These are phyloP conservation scores for Ageneiosus marmoratus DNA, from an alignment of 2,113 vertebrate genomes.

Conservation along the genomic window DNA sequence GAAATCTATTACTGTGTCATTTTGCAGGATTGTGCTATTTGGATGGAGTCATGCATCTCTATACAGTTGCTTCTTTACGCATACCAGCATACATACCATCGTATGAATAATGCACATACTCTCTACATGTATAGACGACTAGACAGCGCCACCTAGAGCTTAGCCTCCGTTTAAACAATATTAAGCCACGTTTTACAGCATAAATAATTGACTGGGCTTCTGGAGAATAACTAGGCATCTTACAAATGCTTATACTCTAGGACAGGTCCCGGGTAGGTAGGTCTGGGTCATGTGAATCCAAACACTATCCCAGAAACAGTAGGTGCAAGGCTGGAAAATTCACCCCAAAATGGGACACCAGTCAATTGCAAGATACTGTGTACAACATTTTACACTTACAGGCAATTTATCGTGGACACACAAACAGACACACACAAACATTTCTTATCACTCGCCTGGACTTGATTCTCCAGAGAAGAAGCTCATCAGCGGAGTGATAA, in stretches of 20 bases:
- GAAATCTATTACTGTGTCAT: too few relatives aligned
- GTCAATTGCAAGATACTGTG: neutral
- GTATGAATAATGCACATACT: slow-evolving; percentile 5
- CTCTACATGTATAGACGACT: neutral
- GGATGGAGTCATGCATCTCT: neutral
- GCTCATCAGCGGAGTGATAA: neutral
- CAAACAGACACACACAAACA: neutral
- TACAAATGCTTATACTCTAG: neutral
- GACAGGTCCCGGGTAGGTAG: neutral
- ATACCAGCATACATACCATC: neutral
- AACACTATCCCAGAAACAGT: neutral
- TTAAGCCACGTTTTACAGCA: neutral
- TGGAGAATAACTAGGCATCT: neutral
- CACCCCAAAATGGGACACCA: neutral
- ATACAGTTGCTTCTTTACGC: neutral
- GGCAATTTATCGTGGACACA: neutral
- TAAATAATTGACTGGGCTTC: neutral
- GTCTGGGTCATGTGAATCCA: neutral
- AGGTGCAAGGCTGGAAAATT: neutral
- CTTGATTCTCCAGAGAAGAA: slow-evolving; percentile 2
- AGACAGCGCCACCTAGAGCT: slow-evolving; percentile 1
- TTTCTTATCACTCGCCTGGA: neutral
- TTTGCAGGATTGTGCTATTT: neutral
- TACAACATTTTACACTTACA: neutral
- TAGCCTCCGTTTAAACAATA: neutral